These are phyloP conservation scores for Phrynocephalus guinanensis DNA, from an alignment of 2,797 vertebrate genomes.

Conservation along the genomic window DNA sequence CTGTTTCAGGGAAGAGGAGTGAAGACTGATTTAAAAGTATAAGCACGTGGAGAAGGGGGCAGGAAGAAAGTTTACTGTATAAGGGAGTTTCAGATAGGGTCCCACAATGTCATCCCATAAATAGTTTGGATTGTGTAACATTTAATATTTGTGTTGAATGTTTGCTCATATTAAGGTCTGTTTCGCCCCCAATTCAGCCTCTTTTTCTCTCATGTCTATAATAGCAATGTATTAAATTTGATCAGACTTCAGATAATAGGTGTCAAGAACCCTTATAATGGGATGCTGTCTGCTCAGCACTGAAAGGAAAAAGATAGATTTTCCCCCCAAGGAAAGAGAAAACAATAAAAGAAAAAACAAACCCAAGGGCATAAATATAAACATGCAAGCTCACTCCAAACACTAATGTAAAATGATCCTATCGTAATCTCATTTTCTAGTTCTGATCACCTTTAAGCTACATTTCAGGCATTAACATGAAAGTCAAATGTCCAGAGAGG, in stretches of 20 bases:
- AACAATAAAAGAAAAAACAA: not conserved
- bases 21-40: conserved; percentile 24
- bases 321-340: not conserved
- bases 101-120: conserved; percentile 10
- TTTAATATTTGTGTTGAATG: not conserved
- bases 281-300: too few relatives aligned
- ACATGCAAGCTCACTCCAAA: not conserved
- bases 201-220: not conserved
- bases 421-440: conserved; percentile 29
- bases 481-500: conserved; percentile 23
- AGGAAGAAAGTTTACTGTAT: conserved; percentile 19
- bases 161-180: not conserved
- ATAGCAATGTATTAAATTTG: not conserved
- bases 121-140: conserved; percentile 56
- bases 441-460: conserved; percentile 44
- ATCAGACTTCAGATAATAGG: not conserved
- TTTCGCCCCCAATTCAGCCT: not conserved
- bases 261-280: not conserved
- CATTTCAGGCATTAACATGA: conserved; percentile 43
- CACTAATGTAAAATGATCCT: conserved; percentile 9
- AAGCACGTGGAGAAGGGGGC: not conserved
- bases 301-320: not conserved
- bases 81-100: conserved; percentile 6
- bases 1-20: conserved; percentile 28
- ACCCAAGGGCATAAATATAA: not conserved